Conservation (phyloP, 2,797 vertebrate genomes). For the Aldrovandia affinis region DNA sequence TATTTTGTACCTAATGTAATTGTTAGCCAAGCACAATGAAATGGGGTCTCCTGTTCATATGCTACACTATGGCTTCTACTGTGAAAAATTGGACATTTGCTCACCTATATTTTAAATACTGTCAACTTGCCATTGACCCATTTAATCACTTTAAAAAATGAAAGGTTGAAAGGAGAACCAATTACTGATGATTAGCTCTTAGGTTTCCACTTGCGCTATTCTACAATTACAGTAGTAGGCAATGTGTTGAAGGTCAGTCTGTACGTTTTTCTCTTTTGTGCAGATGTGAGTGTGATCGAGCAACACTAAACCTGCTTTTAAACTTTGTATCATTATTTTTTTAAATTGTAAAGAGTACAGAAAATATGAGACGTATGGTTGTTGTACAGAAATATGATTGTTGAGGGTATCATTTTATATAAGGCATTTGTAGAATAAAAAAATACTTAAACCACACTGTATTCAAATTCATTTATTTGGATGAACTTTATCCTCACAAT, state of each 20-base stretch:
- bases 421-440: no score
- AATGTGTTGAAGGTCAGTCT: background rate
- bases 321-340: background rate
- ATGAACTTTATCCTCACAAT: no score
- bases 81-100: background rate
- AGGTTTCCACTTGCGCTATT: background rate
- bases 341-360: background rate
- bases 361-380: background rate
- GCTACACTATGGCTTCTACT: background rate
- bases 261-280: background rate
- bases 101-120: slow-evolving; percentile 2
- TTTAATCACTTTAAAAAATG: slow-evolving; percentile 39
- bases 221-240: background rate
- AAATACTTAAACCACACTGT: no score
- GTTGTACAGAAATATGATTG: background rate
- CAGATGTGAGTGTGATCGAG: background rate
- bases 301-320: background rate
- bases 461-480: no score
- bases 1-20: slow-evolving; percentile 64
- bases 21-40: slow-evolving; percentile 59
- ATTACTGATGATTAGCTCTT: background rate
- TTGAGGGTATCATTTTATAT: no score
- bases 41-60: slow-evolving; percentile 50
- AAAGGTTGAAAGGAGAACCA: slow-evolving; percentile 25
- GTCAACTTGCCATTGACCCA: slow-evolving; percentile 25